Base-by-base conservation (phyloP, 1,140 invertebrate species). In the Antheraea pernyi region DNA sequence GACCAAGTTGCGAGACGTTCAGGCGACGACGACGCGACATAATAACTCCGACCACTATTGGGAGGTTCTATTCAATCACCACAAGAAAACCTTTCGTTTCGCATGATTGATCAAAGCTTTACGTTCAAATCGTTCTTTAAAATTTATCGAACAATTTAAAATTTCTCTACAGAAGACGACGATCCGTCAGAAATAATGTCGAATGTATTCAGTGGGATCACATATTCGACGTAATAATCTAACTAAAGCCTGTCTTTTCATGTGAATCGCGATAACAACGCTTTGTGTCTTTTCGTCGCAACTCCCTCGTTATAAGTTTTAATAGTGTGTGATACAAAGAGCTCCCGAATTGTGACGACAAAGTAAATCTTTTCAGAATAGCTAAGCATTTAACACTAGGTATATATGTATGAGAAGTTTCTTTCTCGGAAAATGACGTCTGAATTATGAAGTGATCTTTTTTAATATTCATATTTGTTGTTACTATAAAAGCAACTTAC, bases 91-190 rank as follows among this genome's bases (percentile, higher is more conserved):
- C 82, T 86, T 88, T 88, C 77, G 75, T 78, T 72, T 80, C 75
- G 83, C 85, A 81, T 89, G 87, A 91, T 88, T 91, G 87, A 89
- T 91, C 89, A 89, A 91, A 88, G 84, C 77, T 73, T 72, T 80
- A 71, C 78, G 81, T 83, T 84, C 37, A 63, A 53, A 16, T 16
- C 46, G 75, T 82, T 76, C 73, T 79, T 84, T 78, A 81, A 85
- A 86, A 84, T 85, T 81, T 81, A 82, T 74, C 68, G 67, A 46
- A 71, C 46, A 58, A 72, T 58, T 48, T 46, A 48, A 69, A 48
- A 72, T 62, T 74, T 59, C 67, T 30, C 30, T 65, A 46, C 18
- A 46, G n/a, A 48, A 22, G 37, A 65, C 64, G 19, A 16, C 13
- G 46, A 53, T 53, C 46, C 16, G 11, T 53, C 46, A 53, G 9